Evolutionary conservation across 2,113 vertebrate genomes (phyloP).

Genomic region (Cyanoliseus patagonus): DNA sequence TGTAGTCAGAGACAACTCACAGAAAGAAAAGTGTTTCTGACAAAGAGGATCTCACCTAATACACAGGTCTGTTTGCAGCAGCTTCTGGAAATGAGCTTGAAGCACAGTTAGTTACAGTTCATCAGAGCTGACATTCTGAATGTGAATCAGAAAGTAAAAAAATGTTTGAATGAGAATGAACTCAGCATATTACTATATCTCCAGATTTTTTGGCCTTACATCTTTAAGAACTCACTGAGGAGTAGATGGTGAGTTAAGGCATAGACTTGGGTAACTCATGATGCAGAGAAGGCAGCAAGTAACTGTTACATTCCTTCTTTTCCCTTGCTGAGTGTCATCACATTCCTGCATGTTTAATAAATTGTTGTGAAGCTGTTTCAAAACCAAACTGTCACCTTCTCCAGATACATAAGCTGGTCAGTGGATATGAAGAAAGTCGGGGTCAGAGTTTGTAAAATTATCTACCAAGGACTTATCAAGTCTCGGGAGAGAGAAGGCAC

Average conservation of each 20-base stretch:
- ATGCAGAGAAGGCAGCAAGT: neutral
- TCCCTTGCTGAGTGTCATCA: neutral
- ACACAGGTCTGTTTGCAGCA: neutral
- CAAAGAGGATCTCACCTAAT: neutral
- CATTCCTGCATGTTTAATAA: neutral
- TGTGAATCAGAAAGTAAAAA: neutral
- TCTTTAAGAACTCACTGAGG: neutral
- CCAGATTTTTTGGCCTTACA: neutral
- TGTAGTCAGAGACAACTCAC: neutral
- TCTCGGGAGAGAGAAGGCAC: neutral
- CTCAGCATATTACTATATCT: neutral
- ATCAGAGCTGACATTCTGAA: neutral
- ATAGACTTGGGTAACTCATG: neutral
- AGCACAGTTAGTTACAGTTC: neutral
- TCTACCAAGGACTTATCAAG: neutral
- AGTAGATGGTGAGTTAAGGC: neutral
- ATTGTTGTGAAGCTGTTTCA: neutral
- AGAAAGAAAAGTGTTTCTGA: neutral
- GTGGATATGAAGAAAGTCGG: neutral
- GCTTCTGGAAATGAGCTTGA: neutral
- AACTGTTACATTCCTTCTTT: neutral
- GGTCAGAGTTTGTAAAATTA: neutral
- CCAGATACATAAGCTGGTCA: neutral
- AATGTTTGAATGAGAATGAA: neutral
- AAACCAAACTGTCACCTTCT: neutral